Evolutionary conservation across 1,140 invertebrate genomes (phyloP).

Genomic region (Calephelis virginiensis): DNA sequence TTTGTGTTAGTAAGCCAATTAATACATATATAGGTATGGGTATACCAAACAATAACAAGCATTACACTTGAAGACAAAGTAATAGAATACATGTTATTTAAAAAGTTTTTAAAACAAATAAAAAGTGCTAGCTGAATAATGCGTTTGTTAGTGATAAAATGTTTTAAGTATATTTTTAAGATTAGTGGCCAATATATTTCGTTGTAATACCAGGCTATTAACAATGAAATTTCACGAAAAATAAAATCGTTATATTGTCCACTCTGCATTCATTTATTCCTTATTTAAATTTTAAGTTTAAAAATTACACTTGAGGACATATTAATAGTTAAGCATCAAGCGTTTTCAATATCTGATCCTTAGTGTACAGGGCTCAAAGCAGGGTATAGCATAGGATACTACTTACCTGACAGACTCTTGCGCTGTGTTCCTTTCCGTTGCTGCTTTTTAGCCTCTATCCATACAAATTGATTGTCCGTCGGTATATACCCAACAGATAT

Average conservation of each 20-base stretch:
- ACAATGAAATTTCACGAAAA: background rate
- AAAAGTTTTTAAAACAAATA: background rate
- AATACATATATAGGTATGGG: constrained; percentile 9
- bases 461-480: constrained; percentile 47
- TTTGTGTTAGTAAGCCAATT: constrained; percentile 19
- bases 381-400: constrained; percentile 59
- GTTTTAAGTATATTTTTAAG: background rate
- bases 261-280: constrained; percentile 16
- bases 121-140: constrained; percentile 5
- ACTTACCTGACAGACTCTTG: constrained; percentile 91
- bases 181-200: constrained; percentile 8
- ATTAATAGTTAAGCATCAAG: constrained; percentile 11
- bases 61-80: constrained; percentile 2
- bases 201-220: background rate
- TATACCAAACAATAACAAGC: constrained; percentile 26
- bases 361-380: constrained; percentile 53
- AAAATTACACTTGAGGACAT: constrained; percentile 15
- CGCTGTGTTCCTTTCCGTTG: constrained; percentile 83
- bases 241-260: constrained; percentile 4
- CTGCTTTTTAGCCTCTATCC: constrained; percentile 94
- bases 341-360: constrained; percentile 30
- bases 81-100: background rate
- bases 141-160: background rate
- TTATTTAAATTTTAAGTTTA: constrained; percentile 14
- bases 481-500: constrained; percentile 42